Percentiles rank a stretch among this genome's conserved stretches.
These are phyloP conservation scores for Eudemis profundana DNA, from an alignment of 2,888 invertebrate species.

Conservation along the genomic window DNA sequence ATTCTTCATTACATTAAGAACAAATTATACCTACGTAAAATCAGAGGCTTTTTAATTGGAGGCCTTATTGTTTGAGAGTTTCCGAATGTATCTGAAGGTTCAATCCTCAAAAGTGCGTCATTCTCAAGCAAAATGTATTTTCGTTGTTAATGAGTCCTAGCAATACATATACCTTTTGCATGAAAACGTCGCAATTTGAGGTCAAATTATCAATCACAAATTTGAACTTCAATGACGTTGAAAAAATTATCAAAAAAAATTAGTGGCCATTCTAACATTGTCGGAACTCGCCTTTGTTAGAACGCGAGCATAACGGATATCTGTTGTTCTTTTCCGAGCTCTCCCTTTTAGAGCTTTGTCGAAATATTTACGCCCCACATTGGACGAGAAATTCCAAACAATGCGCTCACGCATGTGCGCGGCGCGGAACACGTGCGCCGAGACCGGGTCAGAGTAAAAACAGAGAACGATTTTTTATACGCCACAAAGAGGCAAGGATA, in stretches of 20 bases:
- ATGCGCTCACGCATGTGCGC: constrained; percentile 65
- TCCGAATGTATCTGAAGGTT: too few relatives aligned
- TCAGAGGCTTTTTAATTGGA: too few relatives aligned
- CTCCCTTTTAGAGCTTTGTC: constrained; percentile 79
- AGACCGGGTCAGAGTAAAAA: constrained; percentile 62
- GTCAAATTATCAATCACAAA: constrained; percentile 6
- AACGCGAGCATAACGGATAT: constrained; percentile 60
- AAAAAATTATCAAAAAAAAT: constrained; percentile 15
- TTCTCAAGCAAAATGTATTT: too few relatives aligned
- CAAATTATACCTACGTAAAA: background rate
- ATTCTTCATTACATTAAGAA: background rate
- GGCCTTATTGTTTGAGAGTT: too few relatives aligned
- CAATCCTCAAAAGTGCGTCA: too few relatives aligned
- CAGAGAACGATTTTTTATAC: constrained; percentile 55
- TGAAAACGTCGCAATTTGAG: background rate
- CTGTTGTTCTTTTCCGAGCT: constrained; percentile 69
- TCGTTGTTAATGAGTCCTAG: too few relatives aligned
- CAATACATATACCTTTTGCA: background rate
- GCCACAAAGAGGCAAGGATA: background rate
- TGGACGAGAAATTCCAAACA: constrained; percentile 82
- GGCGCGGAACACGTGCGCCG: constrained; percentile 72
- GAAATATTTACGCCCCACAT: constrained; percentile 83
- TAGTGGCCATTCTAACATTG: constrained; percentile 6
- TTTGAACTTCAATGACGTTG: background rate
- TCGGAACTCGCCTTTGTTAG: constrained; percentile 46